Percentiles rank a stretch among this genome's conserved stretches.
phyloP scores from a whole-genome alignment of 1,140 invertebrate genomes.

The Scaptomyza montana region DNA sequence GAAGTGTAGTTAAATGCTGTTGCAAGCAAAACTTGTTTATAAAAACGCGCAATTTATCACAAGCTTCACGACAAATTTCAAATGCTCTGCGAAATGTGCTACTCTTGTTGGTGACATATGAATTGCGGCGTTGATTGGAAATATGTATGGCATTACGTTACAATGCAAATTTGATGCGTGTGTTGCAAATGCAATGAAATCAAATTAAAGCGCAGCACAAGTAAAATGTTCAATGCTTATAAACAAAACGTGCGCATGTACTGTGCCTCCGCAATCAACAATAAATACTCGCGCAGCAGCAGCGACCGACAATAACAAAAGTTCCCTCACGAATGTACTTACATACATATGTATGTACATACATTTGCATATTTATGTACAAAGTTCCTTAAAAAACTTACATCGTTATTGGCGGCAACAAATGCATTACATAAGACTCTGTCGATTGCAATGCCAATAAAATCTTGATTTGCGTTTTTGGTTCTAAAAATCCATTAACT shows the following conservation, averaged over 20 bases:
- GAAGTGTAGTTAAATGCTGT: background rate
- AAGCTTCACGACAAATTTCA: conserved; percentile 16
- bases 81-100: conserved; percentile 12
- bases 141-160: conserved; percentile 11
- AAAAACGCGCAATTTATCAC: conserved; percentile 32
- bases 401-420: conserved; percentile 12
- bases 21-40: background rate
- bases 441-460: conserved; percentile 7
- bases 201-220: background rate
- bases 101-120: background rate
- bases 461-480: conserved; percentile 10
- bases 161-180: conserved; percentile 4
- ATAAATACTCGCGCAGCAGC: background rate
- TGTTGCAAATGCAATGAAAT: conserved; percentile 2
- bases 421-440: conserved; percentile 36
- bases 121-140: background rate
- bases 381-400: background rate
- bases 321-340: conserved; percentile 1
- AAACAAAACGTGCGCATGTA: conserved; percentile 41
- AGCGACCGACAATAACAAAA: conserved; percentile 4
- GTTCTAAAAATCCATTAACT: conserved; percentile 14
- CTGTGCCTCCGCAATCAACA: conserved; percentile 14
- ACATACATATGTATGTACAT: background rate
- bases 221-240: conserved; percentile 24
- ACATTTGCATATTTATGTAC: background rate